These are phyloP conservation scores for Scolopax bukidnonensis DNA, from an alignment of 2,797 vertebrate genomes.

Conservation along the genomic window DNA sequence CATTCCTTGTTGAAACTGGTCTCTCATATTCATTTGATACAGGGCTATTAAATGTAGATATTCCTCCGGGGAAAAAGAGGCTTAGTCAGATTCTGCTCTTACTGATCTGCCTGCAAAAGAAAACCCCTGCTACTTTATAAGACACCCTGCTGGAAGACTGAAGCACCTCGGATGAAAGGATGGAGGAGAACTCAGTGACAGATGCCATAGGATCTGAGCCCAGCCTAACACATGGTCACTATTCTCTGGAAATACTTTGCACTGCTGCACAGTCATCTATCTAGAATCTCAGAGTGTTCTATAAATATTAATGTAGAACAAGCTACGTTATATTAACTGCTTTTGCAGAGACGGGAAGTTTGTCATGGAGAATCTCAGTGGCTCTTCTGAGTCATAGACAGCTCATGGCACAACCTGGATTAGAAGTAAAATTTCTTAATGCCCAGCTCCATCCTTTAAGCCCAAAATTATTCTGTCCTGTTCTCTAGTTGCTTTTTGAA, in stretches of 20 bases:
- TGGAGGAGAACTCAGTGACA: background rate
- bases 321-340: background rate
- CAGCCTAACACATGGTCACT: background rate
- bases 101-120: background rate
- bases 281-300: background rate
- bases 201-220: background rate
- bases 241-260: background rate
- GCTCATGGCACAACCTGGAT: background rate
- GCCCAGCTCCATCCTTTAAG: background rate
- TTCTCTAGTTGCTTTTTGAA: background rate
- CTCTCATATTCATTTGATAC: background rate
- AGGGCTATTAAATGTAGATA: background rate
- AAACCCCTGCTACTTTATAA: background rate
- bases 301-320: background rate
- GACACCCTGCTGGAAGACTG: background rate
- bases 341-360: background rate
- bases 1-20: background rate
- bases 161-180: background rate
- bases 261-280: background rate
- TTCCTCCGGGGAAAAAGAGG: background rate
- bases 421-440: background rate
- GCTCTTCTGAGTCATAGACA: background rate
- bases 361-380: conserved; percentile 8
- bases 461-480: background rate
- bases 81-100: background rate